Percentiles rank a stretch among this genome's conserved stretches.
These are phyloP conservation scores for Potamarius usumacintae DNA, from an alignment of 2,113 vertebrate genomes.

Conservation along the genomic window DNA sequence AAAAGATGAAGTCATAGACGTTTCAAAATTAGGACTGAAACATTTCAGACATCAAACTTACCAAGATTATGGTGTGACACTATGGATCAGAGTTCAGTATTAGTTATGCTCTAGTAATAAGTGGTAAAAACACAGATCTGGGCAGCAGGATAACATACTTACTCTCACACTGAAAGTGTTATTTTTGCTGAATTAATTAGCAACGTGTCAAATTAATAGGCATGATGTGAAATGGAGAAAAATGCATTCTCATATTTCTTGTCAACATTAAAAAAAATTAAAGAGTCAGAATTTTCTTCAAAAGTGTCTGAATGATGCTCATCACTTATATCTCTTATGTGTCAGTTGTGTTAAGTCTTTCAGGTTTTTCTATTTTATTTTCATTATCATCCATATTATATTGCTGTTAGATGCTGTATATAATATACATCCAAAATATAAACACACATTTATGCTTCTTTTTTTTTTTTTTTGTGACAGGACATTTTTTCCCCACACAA, in stretches of 20 bases:
- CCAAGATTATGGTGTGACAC: background rate
- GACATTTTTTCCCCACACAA: background rate
- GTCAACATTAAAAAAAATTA: background rate
- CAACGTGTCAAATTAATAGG: background rate
- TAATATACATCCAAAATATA: constrained; percentile 2
- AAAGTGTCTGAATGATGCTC: background rate
- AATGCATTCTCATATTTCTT: background rate
- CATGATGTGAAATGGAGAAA: background rate
- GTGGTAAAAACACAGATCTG: background rate
- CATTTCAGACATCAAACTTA: background rate
- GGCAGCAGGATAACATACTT: background rate
- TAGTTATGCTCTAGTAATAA: background rate
- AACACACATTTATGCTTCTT: background rate
- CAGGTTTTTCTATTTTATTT: background rate
- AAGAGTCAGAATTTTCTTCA: background rate
- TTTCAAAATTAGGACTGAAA: background rate
- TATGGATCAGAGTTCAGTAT: background rate
- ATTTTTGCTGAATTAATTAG: constrained; percentile 21
- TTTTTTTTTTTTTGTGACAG: background rate
- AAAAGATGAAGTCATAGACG: background rate
- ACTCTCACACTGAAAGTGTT: background rate
- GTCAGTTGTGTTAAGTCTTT: background rate
- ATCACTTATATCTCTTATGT: background rate
- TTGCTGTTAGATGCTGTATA: background rate
- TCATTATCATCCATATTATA: background rate